Conservation (phyloP, 1,140 invertebrate genomes). For the Asbolus verrucosus region DNA sequence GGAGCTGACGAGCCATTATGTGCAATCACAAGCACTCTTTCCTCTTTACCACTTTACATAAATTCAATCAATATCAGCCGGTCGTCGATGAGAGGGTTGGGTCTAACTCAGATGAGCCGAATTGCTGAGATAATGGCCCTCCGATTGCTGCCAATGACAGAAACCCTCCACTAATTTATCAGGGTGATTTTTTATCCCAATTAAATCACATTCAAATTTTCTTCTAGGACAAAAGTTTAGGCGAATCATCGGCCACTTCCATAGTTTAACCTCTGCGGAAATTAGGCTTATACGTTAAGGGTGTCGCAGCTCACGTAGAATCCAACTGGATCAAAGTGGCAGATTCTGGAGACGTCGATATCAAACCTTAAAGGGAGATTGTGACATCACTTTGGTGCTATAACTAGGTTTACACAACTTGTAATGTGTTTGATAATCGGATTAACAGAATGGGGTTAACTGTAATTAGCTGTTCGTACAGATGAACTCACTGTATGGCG, state of each 20-base stretch:
- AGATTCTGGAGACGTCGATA: conserved; percentile 7
- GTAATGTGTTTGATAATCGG: conserved; percentile 11
- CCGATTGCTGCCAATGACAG: conserved; percentile 43
- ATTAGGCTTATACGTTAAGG: conserved; percentile 23
- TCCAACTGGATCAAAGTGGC: conserved; percentile 13
- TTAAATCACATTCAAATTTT: conserved; percentile 31
- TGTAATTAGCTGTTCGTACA: conserved; percentile 7
- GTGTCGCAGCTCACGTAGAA: conserved; percentile 15
- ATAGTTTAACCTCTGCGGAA: conserved; percentile 12
- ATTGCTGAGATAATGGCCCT: conserved; percentile 43
- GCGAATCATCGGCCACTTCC: background rate
- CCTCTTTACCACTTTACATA: conserved; percentile 46
- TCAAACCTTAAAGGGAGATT: conserved; percentile 24
- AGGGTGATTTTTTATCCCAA: conserved; percentile 12
- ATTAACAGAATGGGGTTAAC: background rate
- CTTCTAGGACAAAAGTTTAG: no score
- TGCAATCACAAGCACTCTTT: conserved; percentile 47
- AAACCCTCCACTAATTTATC: conserved; percentile 35
- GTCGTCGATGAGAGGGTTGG: conserved; percentile 27
- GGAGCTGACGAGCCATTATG: conserved; percentile 47
- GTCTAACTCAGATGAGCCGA: conserved; percentile 21
- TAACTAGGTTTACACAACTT: background rate
- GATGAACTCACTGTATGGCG: no score
- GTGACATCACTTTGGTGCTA: conserved; percentile 18
- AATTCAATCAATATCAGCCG: conserved; percentile 52